phyloP scores from a whole-genome alignment of 2,888 invertebrate genomes.

The Oscheius onirici region DNA sequence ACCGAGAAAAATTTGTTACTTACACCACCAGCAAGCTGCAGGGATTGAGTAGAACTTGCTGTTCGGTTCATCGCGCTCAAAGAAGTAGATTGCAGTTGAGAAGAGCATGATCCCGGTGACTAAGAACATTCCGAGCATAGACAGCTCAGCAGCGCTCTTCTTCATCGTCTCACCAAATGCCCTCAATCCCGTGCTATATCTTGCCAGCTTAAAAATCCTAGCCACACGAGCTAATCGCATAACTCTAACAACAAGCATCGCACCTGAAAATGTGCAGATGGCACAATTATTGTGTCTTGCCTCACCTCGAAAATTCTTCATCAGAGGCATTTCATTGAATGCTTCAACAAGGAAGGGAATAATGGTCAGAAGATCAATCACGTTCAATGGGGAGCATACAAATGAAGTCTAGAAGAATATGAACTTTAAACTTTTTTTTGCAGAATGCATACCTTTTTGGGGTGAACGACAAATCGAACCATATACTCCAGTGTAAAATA shows the following conservation, averaged over 20 bases:
- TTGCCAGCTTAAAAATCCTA: slow-evolving; percentile 66
- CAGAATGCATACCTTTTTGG: slow-evolving; percentile 46
- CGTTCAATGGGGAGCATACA: slow-evolving; percentile 64
- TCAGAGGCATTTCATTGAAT: slow-evolving; percentile 57
- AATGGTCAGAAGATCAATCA: slow-evolving; percentile 68
- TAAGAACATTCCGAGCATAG: slow-evolving; percentile 70
- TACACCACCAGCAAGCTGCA: slow-evolving; percentile 70
- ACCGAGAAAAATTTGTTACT: slow-evolving; percentile 30
- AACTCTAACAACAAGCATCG: slow-evolving; percentile 68
- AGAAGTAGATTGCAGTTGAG: slow-evolving; percentile 69
- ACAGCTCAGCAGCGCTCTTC: slow-evolving; percentile 67
- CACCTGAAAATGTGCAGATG: slow-evolving; percentile 44
- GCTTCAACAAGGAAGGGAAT: slow-evolving; percentile 60
- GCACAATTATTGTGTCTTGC: neutral
- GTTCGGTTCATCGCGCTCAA: slow-evolving; percentile 69
- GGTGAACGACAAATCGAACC: slow-evolving; percentile 60
- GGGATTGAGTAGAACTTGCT: slow-evolving; percentile 70
- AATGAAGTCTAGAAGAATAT: slow-evolving; percentile 48
- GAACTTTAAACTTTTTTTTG: neutral
- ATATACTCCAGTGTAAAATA: slow-evolving; percentile 69
- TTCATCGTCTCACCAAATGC: slow-evolving; percentile 70
- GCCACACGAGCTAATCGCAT: slow-evolving; percentile 67
- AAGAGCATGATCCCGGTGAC: slow-evolving; percentile 70
- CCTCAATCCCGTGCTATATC: slow-evolving; percentile 64
- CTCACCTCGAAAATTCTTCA: slow-evolving; percentile 59